Base-by-base conservation (phyloP, 2,113 vertebrate species). In the Ciconia maguari region DNA sequence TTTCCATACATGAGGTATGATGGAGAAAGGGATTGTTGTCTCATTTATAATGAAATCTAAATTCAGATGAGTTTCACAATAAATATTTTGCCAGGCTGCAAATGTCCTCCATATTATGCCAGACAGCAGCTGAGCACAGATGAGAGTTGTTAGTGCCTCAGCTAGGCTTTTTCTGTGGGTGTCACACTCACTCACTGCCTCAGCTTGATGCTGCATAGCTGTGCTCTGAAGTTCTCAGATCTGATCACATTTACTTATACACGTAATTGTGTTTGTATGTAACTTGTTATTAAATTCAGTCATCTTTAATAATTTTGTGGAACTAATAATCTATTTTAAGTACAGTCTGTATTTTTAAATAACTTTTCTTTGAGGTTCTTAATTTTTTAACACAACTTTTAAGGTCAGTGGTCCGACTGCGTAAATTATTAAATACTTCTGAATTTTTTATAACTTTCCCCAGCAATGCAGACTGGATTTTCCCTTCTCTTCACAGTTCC, bases 331-430 rank as follows among this genome's bases (percentile, higher is more conserved):
- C 18, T 82, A n/a, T 90, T 92, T 92, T 83, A 96, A 95, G 64
- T 79, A 79, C 62, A 42, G 58, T 75, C 89, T 58, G 27, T 94
- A 69, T 70, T 88, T 96, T 74, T 78, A 17, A 94, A 92, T 94
- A 91, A 94, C 30, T 90, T 93, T 96, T 90, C 70, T 93, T 83
- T 81, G n/a, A 95, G 77, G 74, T 81, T 93, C 97, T 96, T 97
- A 96, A 96, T 96, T 97, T 96, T 97, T 97, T 96, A 97, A 97
- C 89, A 95, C 70, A 94, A 97, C 79, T 96, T 96, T 95, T 97
- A 97, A 96, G 97, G 97, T 96, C 97, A 97, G 93, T 91, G 88
- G 95, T 97, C 96, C 2, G 0, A 93, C 79, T 48, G 66, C 9
- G 7, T 97, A 89, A 96, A 96, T 97, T 96, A 97, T 97, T 96